phyloP scores from a whole-genome alignment of 2,888 invertebrate species.

The Tryphoninae sp. region DNA sequence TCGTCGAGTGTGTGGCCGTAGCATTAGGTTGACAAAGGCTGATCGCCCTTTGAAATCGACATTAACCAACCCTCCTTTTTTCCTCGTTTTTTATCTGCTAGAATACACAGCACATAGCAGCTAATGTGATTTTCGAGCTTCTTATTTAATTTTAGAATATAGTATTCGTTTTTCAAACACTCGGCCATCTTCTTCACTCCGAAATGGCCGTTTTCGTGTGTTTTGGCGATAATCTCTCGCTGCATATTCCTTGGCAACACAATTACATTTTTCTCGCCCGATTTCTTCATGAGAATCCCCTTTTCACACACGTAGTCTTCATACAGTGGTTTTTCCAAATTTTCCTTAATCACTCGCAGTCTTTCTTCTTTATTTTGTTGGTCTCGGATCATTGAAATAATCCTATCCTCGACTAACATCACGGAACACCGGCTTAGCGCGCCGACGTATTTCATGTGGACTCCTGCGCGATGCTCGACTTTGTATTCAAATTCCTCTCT shows the following conservation, averaged over 20 bases:
- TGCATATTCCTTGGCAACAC: constrained; percentile 53
- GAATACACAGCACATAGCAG: constrained; percentile 55
- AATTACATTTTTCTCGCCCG: constrained; percentile 24
- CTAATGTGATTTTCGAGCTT: constrained; percentile 50
- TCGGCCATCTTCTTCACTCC: constrained; percentile 54
- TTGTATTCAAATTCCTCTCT: not conserved
- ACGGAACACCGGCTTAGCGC: constrained; percentile 27
- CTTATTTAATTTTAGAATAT: constrained; percentile 53
- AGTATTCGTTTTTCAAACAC: constrained; percentile 39
- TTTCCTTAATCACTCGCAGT: constrained; percentile 47
- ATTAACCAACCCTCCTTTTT: constrained; percentile 45
- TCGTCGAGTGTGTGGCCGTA: too few species aligned
- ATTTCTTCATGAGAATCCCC: constrained; percentile 13
- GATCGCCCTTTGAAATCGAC: constrained; percentile 69
- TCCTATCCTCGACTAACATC: constrained; percentile 41
- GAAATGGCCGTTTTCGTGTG: constrained; percentile 59
- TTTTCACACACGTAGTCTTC: constrained; percentile 49
- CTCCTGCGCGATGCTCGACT: too few species aligned
- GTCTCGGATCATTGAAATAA: constrained; percentile 18
- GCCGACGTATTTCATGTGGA: too few species aligned
- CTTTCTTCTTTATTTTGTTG: constrained; percentile 36
- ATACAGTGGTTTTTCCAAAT: constrained; percentile 42
- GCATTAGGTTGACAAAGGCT: constrained; percentile 70
- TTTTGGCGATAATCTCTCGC: constrained; percentile 40
- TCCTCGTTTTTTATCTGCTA: constrained; percentile 54